Base-by-base conservation (phyloP, 2,888 invertebrate genomes). In the Timandra comae region DNA sequence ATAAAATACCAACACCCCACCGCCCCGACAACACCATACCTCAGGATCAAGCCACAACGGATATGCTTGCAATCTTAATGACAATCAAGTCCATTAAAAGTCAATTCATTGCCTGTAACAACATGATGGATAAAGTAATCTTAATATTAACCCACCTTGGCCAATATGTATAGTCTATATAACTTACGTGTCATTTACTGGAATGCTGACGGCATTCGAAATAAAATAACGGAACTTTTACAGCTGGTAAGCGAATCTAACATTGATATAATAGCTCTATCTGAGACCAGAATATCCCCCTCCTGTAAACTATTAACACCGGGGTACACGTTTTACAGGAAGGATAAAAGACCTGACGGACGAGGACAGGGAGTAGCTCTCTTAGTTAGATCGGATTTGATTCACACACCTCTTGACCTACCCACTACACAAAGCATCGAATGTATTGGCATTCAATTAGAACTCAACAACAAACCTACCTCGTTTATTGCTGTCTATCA, bases 51-150 rank as follows among this genome's bases (percentile, higher is more conserved):
- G 21, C 33, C 1, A 34, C 33, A 7, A 3, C 29, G 1, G 33
- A 34, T 6, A 29, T 34, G 29, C 10, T 41, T 13, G 8, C 26
- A 1, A 41, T 41, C 4, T 11, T 34, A n/a, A 16, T 13, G 8
- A 29, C 31, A 1, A 27, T 41, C 6, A 37, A 31, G 21, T 3
- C 30, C n/a, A 6, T 41, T 3, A 41, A 41, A 27, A 23, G 12
- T n/a, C 19, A 37, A 10, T 41, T 37, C 12, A 1, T 12, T 3
- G n/a, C 19, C 2, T 36, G 41, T 27, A 19, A 1, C 1, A 13
- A 6, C 3, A 37, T 43, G 29, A 25, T 35, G 25, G 34, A 37
- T 10, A 41, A 41, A 29, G 35, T 41, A 3, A 36, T 41, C 10
- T 22, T 41, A 9, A 30, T 38, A 2, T 7, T 38, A 2, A 35